These are phyloP conservation scores for Pharmacophagus antenor DNA, from an alignment of 2,888 invertebrate genomes.

Conservation along the genomic window DNA sequence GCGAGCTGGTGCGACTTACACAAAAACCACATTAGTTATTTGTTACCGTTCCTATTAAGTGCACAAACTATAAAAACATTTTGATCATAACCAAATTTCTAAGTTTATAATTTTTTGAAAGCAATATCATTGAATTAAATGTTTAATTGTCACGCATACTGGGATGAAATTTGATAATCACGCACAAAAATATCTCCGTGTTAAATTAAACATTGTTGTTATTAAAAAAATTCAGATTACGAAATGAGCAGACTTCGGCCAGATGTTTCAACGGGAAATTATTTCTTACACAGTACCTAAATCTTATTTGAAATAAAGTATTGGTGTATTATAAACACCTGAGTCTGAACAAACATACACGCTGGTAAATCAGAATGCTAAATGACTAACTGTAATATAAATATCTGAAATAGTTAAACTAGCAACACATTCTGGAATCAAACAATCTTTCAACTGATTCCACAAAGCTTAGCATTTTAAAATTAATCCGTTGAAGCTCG, in stretches of 20 bases:
- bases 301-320: conserved; percentile 75
- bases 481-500: conserved; percentile 75
- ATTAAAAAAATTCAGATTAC: conserved; percentile 38
- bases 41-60: conserved; percentile 35
- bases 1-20: conserved; percentile 57
- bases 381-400: conserved; percentile 78
- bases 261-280: conserved; percentile 68
- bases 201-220: conserved; percentile 26
- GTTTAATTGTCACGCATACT: not conserved
- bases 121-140: not conserved
- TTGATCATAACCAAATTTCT: not conserved
- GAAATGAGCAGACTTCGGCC: conserved; percentile 52
- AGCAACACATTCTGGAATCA: conserved; percentile 61
- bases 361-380: conserved; percentile 78
- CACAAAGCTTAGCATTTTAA: conserved; percentile 75
- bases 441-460: conserved; percentile 74
- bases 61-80: conserved; percentile 36
- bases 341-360: conserved; percentile 73
- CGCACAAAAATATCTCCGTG: conserved; percentile 1
- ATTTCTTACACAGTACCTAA: conserved; percentile 61
- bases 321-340: conserved; percentile 74
- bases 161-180: not conserved
- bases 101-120: not conserved
- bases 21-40: conserved; percentile 74
- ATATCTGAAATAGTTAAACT: conserved; percentile 74